Percentiles rank a stretch among this genome's conserved stretches.
Conservation (phyloP, 2,888 invertebrate species). For the Dynastes tityus region DNA sequence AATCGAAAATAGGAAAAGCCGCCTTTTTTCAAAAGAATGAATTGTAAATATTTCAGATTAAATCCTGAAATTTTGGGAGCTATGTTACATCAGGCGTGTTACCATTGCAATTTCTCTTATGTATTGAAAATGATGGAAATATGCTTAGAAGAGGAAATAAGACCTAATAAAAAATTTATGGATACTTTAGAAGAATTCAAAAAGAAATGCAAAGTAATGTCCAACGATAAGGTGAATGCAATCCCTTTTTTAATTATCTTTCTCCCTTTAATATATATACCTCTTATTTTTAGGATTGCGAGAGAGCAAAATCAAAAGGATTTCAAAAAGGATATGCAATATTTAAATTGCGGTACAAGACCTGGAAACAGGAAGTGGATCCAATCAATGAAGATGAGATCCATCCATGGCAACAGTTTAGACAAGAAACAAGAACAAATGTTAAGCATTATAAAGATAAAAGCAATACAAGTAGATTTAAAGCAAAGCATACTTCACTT, state of each 20-base stretch:
- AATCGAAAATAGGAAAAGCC: too few relatives aligned
- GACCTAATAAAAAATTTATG: conserved; percentile 76
- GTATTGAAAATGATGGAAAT: conserved; percentile 80
- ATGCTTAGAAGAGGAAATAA: conserved; percentile 76
- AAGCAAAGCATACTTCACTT: conserved; percentile 63
- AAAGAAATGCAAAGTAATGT: conserved; percentile 72
- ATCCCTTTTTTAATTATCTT: neutral
- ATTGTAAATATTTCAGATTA: conserved; percentile 70
- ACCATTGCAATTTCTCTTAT: conserved; percentile 77
- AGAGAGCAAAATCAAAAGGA: conserved; percentile 27
- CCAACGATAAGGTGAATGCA: conserved; percentile 72
- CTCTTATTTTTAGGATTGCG: conserved; percentile 13
- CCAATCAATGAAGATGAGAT: conserved; percentile 70
- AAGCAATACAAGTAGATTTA: conserved; percentile 63
- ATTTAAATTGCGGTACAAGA: conserved; percentile 71
- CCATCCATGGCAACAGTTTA: conserved; percentile 80
- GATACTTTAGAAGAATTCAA: conserved; percentile 78
- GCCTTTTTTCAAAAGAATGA: too few relatives aligned
- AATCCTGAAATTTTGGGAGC: conserved; percentile 85
- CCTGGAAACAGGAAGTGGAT: conserved; percentile 71
- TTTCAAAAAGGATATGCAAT: conserved; percentile 68
- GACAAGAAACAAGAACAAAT: conserved; percentile 63
- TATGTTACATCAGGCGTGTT: conserved; percentile 79
- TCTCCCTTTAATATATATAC: neutral
- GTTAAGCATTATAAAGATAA: conserved; percentile 64